Evolutionary conservation across 23 tunicate genomes (phyloP), one percentile per base, ranked within the genome.

Genomic region (Trididemnum miniatum): DNA sequence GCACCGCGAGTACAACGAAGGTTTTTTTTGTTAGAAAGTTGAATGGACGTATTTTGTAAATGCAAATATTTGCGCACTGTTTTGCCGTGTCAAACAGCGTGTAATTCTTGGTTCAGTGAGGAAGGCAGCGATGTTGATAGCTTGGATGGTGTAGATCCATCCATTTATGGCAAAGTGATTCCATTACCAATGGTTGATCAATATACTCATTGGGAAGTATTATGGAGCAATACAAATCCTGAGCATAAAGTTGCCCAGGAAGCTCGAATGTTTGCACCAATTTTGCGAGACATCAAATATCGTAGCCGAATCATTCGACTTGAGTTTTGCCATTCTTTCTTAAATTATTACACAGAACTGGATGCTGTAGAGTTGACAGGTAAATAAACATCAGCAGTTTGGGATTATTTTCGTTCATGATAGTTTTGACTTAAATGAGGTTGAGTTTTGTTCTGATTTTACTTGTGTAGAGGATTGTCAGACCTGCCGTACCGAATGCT

Each of bases 291-390:
- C 73, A 65, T 78, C 27, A 84, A 81, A 35, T 69, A 75, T 49
- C 74, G 77, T 20, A 88, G 84, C 57, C 59, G 93, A 74, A 79
- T 93, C 3, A 88, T 93, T 30, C 66, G 98, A 38, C 71, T 93
- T 37, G 98, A 93, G 78, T 93, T 93, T 40, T 84, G 83, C 32
- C 92, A 90, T 66, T 33, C 87, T 1, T 87, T 84, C 51, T 72
- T 93, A 26, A 90, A 87, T 28, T 93, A 93, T 51, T 93, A 93
- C 66, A 87, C 98, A 49, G 98, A 93, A 71, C 74, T 93, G 12
- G 98, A 93, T 83, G 98, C 98, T 22, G 98, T 93, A 26, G 98
- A 93, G 54, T 59, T 93, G 34, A 93, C 89, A 49, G 98, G 98
- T 93, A 12, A n/a, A n/a, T n/a, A n/a, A n/a, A n/a, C n/a, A n/a